Percentiles rank a stretch among this genome's conserved stretches.
These are phyloP conservation scores for Oryzias celebensis DNA, from an alignment of 2,113 vertebrate species.

Conservation along the genomic window DNA sequence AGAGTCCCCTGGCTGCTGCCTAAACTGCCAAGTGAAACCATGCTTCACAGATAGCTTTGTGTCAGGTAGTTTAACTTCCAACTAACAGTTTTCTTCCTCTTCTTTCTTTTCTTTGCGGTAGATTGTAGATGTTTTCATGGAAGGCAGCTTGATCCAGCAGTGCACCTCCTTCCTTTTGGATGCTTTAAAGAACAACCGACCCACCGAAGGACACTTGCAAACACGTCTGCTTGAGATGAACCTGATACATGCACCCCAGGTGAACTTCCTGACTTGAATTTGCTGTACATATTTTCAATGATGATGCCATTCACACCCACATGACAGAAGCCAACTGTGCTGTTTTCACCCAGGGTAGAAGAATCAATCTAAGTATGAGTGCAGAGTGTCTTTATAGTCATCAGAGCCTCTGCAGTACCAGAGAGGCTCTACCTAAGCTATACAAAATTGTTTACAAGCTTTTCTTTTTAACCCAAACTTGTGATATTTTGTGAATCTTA, in stretches of 20 bases:
- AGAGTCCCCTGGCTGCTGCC: constrained; percentile 35
- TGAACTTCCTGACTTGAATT: constrained; percentile 35
- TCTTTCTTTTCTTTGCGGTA: constrained; percentile 48
- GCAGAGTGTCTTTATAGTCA: not conserved
- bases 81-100: not conserved
- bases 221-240: constrained; percentile 94
- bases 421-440: not conserved
- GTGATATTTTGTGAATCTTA: no score
- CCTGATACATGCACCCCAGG: constrained; percentile 91
- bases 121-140: constrained; percentile 97
- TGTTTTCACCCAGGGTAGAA: constrained; percentile 1
- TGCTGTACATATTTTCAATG: not conserved
- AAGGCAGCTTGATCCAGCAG: constrained; percentile 90
- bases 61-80: not conserved
- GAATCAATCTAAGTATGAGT: not conserved
- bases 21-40: constrained; percentile 12
- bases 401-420: not conserved
- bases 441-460: no score
- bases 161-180: constrained; percentile 92
- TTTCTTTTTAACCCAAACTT: no score
- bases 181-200: constrained; percentile 87
- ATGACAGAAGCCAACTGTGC: not conserved
- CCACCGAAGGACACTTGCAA: constrained; percentile 88
- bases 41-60: constrained; percentile 10
- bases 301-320: not conserved